Percentiles rank a stretch among this genome's conserved stretches.
phyloP scores from a whole-genome alignment of 92 coral and sea anemone genomes.

The Virgularia gustaviana region DNA sequence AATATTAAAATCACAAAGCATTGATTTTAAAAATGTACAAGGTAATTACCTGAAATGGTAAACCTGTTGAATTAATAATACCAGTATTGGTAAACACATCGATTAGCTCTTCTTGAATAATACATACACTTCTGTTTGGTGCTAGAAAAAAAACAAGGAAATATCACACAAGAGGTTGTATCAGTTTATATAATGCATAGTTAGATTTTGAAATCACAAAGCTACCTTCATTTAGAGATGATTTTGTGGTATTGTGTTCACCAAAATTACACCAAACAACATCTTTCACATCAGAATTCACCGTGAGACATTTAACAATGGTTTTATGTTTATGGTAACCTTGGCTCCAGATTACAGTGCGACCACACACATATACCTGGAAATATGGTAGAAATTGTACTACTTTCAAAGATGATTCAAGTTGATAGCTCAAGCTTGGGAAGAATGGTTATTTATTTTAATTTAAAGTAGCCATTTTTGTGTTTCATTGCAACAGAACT shows the following conservation, averaged over 20 bases:
- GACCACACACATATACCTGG: slow-evolving; percentile 61
- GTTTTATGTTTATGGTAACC: slow-evolving; percentile 55
- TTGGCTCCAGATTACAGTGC: slow-evolving; percentile 77
- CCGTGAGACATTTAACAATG: slow-evolving; percentile 68
- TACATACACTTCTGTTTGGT: slow-evolving; percentile 56
- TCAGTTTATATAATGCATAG: not conserved
- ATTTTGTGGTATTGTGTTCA: not conserved
- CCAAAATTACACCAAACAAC: slow-evolving; percentile 71
- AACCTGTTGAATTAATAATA: slow-evolving; percentile 56
- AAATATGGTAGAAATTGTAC: not conserved
- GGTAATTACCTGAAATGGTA: slow-evolving; percentile 81
- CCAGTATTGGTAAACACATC: slow-evolving; percentile 71
- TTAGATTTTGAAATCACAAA: not conserved
- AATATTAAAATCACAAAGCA: not conserved
- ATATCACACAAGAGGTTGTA: too few species aligned
- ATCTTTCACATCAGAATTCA: slow-evolving; percentile 57
- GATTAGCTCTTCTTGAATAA: slow-evolving; percentile 71
- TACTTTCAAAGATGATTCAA: not conserved
- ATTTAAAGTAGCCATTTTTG: too few species aligned
- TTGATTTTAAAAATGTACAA: not conserved
- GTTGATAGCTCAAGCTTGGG: too few species aligned
- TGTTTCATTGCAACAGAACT: too few species aligned
- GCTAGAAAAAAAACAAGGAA: slow-evolving; percentile 21
- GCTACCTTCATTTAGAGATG: not conserved
- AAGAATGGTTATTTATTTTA: too few species aligned